Base-by-base conservation (phyloP, 2,113 vertebrate species). In the Dipodomys merriami region DNA sequence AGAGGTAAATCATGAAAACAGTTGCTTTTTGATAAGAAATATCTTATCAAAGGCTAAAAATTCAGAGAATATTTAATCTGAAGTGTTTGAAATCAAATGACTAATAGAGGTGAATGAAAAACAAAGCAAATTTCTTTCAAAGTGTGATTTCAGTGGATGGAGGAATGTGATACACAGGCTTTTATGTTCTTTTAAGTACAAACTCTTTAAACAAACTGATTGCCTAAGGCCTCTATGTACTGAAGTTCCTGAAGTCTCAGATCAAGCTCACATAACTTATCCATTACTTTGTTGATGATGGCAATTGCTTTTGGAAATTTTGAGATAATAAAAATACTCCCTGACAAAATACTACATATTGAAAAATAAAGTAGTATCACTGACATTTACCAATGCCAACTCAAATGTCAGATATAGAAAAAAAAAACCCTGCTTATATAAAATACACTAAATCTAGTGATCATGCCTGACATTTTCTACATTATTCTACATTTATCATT, bases 61-160 rank as follows among this genome's bases (percentile, higher is more conserved):
- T 18, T 60, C 23, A 23, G 69, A 86, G 1, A 77, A 67, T 22
- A 76, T 46, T 71, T 46, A 57, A 27, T 65, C 5, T 64, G 13
- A 83, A 74, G 9, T 60, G 10, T 88, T 85, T 85, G 65, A 88
- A 88, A 85, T 6, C 12, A 79, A 16, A 71, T 53, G 20, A 30
- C 7, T 57, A 64, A 49, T 78, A 69, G 73, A 44, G 2, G 83
- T 85, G 44, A 74, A 49, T 62, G 11, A 85, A 77, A 80, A 93
- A 73, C 8, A 82, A 35, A 83, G 5, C 23, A 91, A 86, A 60
- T 60, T 46, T 83, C 19, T 83, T 77, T 92, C 57, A 73, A 95
- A 88, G 18, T 73, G 6, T 57, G 2, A 87, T 69, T 91, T 71
- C 2, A 74, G 2, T 19, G 73, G 83, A 5, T 57, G 6, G 4